These are phyloP conservation scores for Apaloderma vittatum DNA, from an alignment of 2,113 vertebrate genomes.

Conservation along the genomic window DNA sequence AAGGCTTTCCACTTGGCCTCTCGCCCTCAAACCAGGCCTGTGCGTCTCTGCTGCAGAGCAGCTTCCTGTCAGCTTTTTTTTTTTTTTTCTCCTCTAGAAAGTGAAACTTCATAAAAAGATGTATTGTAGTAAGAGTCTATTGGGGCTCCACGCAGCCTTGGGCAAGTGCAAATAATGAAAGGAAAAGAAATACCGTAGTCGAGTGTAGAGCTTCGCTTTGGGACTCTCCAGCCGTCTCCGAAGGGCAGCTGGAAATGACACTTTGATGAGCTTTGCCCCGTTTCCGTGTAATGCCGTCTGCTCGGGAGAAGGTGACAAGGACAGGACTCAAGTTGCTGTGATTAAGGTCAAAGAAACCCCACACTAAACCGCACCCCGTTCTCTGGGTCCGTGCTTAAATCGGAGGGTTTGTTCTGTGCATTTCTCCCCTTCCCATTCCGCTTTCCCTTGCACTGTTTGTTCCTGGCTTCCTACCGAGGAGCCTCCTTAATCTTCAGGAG, in stretches of 20 bases:
- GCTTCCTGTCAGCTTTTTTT: background rate
- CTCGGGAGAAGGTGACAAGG: background rate
- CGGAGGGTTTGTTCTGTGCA: background rate
- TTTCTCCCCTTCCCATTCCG: background rate
- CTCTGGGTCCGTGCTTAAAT: background rate
- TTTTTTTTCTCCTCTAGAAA: background rate
- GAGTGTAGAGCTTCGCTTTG: background rate
- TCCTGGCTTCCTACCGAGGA: background rate
- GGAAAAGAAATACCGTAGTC: background rate
- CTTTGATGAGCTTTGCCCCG: background rate
- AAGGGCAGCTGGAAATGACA: background rate
- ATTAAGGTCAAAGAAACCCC: background rate
- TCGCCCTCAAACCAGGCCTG: conserved; percentile 2
- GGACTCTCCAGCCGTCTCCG: background rate
- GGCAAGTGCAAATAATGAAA: conserved; percentile 34
- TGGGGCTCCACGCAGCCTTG: conserved; percentile 6
- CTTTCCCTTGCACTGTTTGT: background rate
- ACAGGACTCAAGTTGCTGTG: background rate
- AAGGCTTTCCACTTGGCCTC: conserved; percentile 17
- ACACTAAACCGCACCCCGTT: background rate
- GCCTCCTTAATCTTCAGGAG: background rate
- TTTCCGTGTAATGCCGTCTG: background rate
- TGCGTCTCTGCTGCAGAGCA: conserved; percentile 36
- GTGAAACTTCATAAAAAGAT: conserved; percentile 27
- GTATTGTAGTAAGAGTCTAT: conserved; percentile 3